A percentile compares a stretch with the other conserved stretches of the same genome.
Evolutionary conservation across 1,140 invertebrate species (phyloP).

Genomic region (Saxidomus purpurata): DNA sequence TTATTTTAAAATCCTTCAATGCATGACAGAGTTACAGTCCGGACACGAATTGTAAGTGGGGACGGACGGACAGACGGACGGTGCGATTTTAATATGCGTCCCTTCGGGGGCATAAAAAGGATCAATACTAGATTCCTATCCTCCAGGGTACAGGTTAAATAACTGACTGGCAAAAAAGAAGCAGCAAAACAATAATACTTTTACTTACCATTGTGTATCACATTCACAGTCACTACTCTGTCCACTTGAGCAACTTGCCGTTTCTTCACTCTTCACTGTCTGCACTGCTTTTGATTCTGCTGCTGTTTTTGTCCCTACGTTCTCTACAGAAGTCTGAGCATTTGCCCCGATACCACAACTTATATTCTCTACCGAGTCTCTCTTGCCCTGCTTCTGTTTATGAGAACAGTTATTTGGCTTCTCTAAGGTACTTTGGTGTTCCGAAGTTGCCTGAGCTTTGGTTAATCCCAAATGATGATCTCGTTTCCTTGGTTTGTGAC

Average conservation of each 20-base stretch:
- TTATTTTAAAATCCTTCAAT: too few species aligned
- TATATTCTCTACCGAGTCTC: slow-evolving; percentile 53
- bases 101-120: too few species aligned
- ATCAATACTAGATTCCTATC: too few species aligned
- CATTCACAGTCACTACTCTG: slow-evolving; percentile 79
- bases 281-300: slow-evolving; percentile 10
- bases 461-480: not conserved
- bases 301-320: not conserved
- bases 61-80: too few species aligned
- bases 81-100: too few species aligned
- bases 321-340: not conserved
- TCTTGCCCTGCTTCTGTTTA: slow-evolving; percentile 16
- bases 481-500: not conserved
- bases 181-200: too few species aligned
- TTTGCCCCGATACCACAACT: slow-evolving; percentile 49
- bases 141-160: too few species aligned
- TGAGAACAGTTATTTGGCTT: slow-evolving; percentile 17
- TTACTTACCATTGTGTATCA: slow-evolving; percentile 80
- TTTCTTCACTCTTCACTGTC: slow-evolving; percentile 40
- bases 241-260: slow-evolving; percentile 83
- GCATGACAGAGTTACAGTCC: too few species aligned
- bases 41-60: too few species aligned
- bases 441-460: not conserved
- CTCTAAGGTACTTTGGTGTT: slow-evolving; percentile 7
- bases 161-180: too few species aligned